Evolutionary conservation across 2,888 invertebrate genomes (phyloP).

Genomic region (Ischnura elegans): DNA sequence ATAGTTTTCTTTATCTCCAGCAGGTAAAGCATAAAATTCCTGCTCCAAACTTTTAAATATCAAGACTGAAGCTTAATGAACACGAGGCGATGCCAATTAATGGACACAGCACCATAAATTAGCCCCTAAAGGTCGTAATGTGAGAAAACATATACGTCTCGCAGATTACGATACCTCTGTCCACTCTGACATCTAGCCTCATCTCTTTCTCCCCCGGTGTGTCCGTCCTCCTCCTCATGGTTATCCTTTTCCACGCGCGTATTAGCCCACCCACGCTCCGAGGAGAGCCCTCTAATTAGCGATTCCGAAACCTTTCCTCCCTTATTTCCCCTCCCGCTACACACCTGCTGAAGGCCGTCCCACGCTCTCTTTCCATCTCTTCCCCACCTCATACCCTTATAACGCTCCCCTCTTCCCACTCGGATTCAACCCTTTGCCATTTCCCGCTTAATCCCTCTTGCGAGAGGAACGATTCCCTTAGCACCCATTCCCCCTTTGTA

Average conservation of each 20-base stretch:
- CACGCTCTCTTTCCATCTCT: not conserved
- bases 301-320: slow-evolving; percentile 15
- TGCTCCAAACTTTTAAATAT: not conserved
- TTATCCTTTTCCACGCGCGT: not conserved
- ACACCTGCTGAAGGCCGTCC: not conserved
- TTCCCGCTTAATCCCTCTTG: not conserved
- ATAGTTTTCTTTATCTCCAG: no score
- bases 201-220: not conserved
- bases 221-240: not conserved
- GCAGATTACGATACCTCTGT: slow-evolving; percentile 10
- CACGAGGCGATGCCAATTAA: not conserved
- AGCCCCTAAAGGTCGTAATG: not conserved
- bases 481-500: not conserved
- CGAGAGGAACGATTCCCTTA: not conserved
- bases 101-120: not conserved
- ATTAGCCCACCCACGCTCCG: not conserved
- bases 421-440: not conserved
- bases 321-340: not conserved
- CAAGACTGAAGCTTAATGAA: not conserved
- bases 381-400: not conserved
- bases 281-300: not conserved
- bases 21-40: no score
- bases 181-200: not conserved
- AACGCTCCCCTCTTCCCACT: no score
- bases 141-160: not conserved